Conservation (phyloP, 2,888 invertebrate genomes). For the Emesis furor region DNA sequence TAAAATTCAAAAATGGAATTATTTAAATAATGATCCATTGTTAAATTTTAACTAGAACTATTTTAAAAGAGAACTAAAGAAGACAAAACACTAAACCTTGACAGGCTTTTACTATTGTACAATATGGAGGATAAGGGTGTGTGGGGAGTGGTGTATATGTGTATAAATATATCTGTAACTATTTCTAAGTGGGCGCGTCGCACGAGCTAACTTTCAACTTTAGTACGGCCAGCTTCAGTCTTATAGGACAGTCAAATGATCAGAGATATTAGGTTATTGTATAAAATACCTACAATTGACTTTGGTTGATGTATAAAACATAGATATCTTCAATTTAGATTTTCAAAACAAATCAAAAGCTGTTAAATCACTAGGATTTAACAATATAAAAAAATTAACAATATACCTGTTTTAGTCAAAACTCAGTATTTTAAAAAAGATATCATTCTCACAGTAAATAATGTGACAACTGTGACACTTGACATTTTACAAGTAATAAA, state of each 20-base stretch:
- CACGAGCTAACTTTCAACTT: slow-evolving; percentile 80
- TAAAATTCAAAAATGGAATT: background rate
- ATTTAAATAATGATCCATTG: background rate
- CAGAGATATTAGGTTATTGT: background rate
- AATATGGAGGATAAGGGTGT: slow-evolving; percentile 87
- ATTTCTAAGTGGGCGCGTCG: slow-evolving; percentile 79
- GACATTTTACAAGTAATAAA: no score
- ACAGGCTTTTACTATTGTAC: slow-evolving; percentile 86
- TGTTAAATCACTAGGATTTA: no score
- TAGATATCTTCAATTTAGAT: no score
- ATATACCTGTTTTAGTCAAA: no score
- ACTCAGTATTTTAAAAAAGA: no score
- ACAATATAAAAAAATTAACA: no score
- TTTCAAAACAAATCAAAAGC: no score
- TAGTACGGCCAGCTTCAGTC: slow-evolving; percentile 84
- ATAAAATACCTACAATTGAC: background rate
- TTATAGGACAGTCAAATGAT: slow-evolving; percentile 80
- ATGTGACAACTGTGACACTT: no score
- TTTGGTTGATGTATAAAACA: background rate
- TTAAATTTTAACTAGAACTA: background rate
- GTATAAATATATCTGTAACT: slow-evolving; percentile 87
- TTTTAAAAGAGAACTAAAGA: slow-evolving; percentile 55
- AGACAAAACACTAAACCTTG: slow-evolving; percentile 82
- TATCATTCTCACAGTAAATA: no score
- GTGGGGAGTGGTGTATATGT: slow-evolving; percentile 83